These are phyloP conservation scores for Pseudomyrmex dendroicus DNA, from an alignment of 1,140 invertebrate species.

Conservation along the genomic window DNA sequence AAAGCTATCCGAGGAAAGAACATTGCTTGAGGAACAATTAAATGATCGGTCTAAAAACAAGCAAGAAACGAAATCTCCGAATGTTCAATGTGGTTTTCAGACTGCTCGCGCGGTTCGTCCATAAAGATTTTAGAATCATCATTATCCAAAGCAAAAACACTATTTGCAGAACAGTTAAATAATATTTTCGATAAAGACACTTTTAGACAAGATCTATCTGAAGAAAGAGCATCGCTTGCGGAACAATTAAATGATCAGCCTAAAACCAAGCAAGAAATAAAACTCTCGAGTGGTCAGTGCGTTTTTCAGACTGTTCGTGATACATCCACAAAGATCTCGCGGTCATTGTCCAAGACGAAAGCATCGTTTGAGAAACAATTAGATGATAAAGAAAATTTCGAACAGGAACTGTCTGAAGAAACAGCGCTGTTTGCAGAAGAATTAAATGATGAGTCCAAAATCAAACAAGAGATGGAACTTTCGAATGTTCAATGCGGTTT, in stretches of 20 bases:
- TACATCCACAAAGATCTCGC: conserved; percentile 50
- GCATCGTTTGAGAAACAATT: too few species aligned
- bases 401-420: conserved; percentile 49
- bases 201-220: conserved; percentile 68
- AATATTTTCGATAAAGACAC: too few species aligned
- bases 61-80: not conserved
- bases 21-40: conserved; percentile 43
- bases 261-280: conserved; percentile 5
- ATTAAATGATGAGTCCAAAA: not conserved
- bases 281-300: not conserved
- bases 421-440: conserved; percentile 44
- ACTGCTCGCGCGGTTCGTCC: conserved; percentile 76
- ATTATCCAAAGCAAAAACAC: conserved; percentile 59
- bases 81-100: conserved; percentile 66
- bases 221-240: conserved; percentile 46
- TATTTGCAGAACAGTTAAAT: conserved; percentile 40
- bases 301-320: conserved; percentile 80
- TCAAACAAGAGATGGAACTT: not conserved
- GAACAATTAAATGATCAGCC: conserved; percentile 23
- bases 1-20: conserved; percentile 50
- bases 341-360: conserved; percentile 64
- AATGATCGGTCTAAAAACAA: not conserved
- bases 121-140: conserved; percentile 49
- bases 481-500: not conserved
- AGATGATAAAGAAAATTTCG: too few species aligned